phyloP scores from a whole-genome alignment of 2,888 invertebrate species.

The Aspidiotus destructor region DNA sequence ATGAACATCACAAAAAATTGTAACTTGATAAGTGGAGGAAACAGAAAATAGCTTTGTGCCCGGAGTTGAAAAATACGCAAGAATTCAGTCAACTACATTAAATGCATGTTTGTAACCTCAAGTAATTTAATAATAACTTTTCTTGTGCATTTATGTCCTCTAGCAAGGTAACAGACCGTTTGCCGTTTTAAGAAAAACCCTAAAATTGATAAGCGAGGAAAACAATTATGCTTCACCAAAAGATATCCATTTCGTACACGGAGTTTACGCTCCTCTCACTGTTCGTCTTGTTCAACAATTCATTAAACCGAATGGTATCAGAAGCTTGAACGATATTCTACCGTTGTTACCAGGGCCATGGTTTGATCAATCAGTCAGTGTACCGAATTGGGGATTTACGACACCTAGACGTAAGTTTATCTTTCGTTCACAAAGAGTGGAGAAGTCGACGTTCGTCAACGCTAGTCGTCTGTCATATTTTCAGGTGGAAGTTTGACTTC shows the following conservation, averaged over 20 bases:
- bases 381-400: conserved; percentile 9
- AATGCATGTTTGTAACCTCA: not conserved
- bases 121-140: conserved; percentile 5
- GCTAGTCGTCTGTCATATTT: conserved; percentile 23
- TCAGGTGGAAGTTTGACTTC: conserved; percentile 51
- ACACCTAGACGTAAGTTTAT: conserved; percentile 28
- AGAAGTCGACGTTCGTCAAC: not conserved
- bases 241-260: conserved; percentile 85
- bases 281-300: conserved; percentile 75
- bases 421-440: not conserved
- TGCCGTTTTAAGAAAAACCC: conserved; percentile 58
- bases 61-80: too few relatives aligned
- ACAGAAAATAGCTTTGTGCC: too few relatives aligned
- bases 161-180: conserved; percentile 31
- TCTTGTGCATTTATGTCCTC: conserved; percentile 7
- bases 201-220: conserved; percentile 80
- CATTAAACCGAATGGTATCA: conserved; percentile 64
- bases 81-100: not conserved
- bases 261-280: conserved; percentile 87
- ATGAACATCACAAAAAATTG: too few relatives aligned
- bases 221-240: conserved; percentile 65
- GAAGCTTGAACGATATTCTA: conserved; percentile 72
- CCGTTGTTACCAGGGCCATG: conserved; percentile 69
- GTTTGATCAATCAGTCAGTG: conserved; percentile 41
- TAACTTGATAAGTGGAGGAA: too few relatives aligned